Base-by-base conservation (phyloP, 2,888 invertebrate species). In the Epirrhoe alternata region DNA sequence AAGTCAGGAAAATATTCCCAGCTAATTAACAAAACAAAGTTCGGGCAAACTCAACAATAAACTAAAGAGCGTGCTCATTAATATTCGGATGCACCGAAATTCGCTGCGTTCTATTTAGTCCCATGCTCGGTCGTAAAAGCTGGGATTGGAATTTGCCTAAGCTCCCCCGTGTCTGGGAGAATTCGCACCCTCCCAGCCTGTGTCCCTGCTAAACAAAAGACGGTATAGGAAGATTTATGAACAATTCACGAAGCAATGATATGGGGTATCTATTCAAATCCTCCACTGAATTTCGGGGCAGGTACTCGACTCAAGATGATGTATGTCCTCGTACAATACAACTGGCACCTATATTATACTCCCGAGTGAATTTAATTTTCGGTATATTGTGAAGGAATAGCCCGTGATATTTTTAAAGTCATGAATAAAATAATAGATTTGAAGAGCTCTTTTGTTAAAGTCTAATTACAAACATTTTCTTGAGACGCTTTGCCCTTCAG, bases 211-310 rank as follows among this genome's bases (percentile, higher is more conserved):
- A 89, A 90, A 90, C 92, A 92, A 92, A 89, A 89, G 90, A 84
- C 85, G 82, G 81, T 86, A 84, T 83, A 84, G 80, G 85, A 85
- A 90, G 88, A 91, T 91, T 92, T 92, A 91, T 89, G 88, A 85
- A 88, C 91, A 87, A 88, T 91, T 90, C 87, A 86, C 86, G 81
- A 82, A 82, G 86, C 88, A 86, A 87, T 90, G 89, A 90, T 89
- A 88, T 89, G 89, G 90, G 87, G 84, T 86, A 86, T 87, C 86
- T 85, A 89, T 88, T 89, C 87, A 88, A 88, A 86, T 85, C 82
- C 85, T 82, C 78, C 77, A 82, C 83, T 83, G 86, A 86, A 84
- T 86, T 86, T 76, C 74, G 80, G 79, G 75, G 80, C 81, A 86
- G 86, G 86, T 88, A 87, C 84, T 82, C 77, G 62, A 62, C 72